These are phyloP conservation scores for Spheniscus mendiculus DNA, from an alignment of 2,113 vertebrate genomes.

Conservation along the genomic window DNA sequence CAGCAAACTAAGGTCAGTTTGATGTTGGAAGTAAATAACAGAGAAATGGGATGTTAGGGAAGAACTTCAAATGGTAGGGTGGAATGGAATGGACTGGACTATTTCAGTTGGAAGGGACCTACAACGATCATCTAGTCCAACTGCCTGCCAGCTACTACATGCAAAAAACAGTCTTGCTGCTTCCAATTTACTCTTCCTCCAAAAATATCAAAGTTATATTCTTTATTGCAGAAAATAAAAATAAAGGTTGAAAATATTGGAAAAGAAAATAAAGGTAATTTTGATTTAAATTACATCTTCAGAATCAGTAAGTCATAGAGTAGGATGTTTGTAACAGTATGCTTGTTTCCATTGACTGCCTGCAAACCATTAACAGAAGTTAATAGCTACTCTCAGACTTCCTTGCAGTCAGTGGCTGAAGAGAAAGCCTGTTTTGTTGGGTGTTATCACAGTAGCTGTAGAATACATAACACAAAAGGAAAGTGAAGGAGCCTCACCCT, in stretches of 20 bases:
- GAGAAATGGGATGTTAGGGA: neutral
- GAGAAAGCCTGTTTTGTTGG: neutral
- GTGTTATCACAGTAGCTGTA: neutral
- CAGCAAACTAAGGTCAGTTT: neutral
- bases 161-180: neutral
- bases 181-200: neutral
- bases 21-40: neutral
- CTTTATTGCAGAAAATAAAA: neutral
- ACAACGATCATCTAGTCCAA: neutral
- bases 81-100: neutral
- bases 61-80: neutral
- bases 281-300: neutral
- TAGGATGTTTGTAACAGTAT: neutral
- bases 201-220: neutral
- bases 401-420: neutral
- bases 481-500: neutral
- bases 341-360: neutral
- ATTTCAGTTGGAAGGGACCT: neutral
- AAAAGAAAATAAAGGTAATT: neutral
- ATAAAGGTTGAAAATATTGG: neutral
- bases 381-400: neutral
- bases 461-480: neutral
- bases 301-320: neutral
- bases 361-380: neutral
- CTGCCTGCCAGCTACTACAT: neutral